Base-by-base conservation (phyloP, 2,888 invertebrate species). In the Bhutanitis thaidina region DNA sequence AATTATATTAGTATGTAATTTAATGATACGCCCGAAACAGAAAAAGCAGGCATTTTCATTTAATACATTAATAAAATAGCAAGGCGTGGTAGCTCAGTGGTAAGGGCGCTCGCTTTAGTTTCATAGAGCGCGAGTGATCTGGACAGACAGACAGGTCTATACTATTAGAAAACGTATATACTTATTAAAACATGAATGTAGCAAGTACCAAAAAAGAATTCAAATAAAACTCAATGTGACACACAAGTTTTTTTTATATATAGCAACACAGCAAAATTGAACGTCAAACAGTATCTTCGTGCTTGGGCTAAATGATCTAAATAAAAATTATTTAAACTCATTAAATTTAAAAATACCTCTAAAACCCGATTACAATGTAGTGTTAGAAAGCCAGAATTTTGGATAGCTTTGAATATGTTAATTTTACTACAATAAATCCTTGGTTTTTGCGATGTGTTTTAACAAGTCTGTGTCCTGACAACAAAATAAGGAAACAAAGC, bases 401-500 rank as follows among this genome's bases (percentile, higher is more conserved):
- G n/a, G 29, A 36, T 50, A 50, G 16, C 37, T 35, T 49, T 41
- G 34, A 55, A 55, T 51, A 61, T 61, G 62, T 38, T 51, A 41
- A 27, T 35, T 43, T 47, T 54, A 16, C 38, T 45, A 43, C 47
- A 49, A 47, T 56, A 59, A 54, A 50, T 45, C 30, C 27, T 9
- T 13, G 12, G n/a, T 16, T 40, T 52, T 20, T 56, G 52, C 9
- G 49, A 64, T 60, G 61, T 43, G 59, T 62, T 49, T 50, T 56
- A 57, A 61, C 60, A 63, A 53, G 57, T 58, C 55, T 56, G 64
- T 37, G 39, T 46, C 74, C 62, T 80, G 78, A 80, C 79, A 76
- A 64, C 57, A 52, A 64, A 67, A 70, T 69, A 72, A 58, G 63
- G 72, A 77, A 82, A 80, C 79, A 82, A 79, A 81, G 76, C 69